Base-by-base conservation (phyloP, 2,113 vertebrate genomes). In the Brachyhypopomus occidentalis region DNA sequence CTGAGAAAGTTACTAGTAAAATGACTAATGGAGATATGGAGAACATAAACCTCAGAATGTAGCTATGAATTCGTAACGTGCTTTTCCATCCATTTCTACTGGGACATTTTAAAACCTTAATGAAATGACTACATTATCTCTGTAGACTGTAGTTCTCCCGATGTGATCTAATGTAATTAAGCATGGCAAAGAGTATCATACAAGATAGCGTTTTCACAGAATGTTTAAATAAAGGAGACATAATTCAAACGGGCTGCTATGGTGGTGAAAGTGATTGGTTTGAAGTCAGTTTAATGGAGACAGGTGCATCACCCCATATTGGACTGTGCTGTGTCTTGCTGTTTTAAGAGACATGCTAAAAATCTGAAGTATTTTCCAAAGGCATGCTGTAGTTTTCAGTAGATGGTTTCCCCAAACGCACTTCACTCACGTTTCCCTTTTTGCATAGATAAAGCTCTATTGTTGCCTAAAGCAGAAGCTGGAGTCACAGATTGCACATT, bases 311-410 rank as follows among this genome's bases (percentile, higher is more conserved):
- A 67, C 4, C 34, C 20, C 66, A n/a, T n/a, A 9, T 12, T 27
- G 17, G 45, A 63, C 58, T 25, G 30, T 67, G 48, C 58, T 20
- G 30, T 14, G 12, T 67, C 27, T 59, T 79, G 27, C 19, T 22
- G 69, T n/a, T 34, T 76, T 45, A n/a, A 58, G 52, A 63, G 25
- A 17, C 11, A 9, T 25, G 17, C 12, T 4, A 25, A 11, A 77
- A 20, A 77, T 66, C 80, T 72, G 16, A 83, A 72, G 48, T 41
- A 75, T 76, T 36, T 55, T 60, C 56, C 12, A 12, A 6, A 9
- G 23, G 12, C 55, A 45, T 25, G 60, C 41, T 9, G 0, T n/a
- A 2, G 20, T 16, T 20, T 58, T 52, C 12, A 52, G 12, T 52
- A 52, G 12, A 52, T 52, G 45, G 7, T 52, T 52, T 11, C 45